Base-by-base conservation (phyloP, 2,113 vertebrate genomes). In the Spea multiplicata region DNA sequence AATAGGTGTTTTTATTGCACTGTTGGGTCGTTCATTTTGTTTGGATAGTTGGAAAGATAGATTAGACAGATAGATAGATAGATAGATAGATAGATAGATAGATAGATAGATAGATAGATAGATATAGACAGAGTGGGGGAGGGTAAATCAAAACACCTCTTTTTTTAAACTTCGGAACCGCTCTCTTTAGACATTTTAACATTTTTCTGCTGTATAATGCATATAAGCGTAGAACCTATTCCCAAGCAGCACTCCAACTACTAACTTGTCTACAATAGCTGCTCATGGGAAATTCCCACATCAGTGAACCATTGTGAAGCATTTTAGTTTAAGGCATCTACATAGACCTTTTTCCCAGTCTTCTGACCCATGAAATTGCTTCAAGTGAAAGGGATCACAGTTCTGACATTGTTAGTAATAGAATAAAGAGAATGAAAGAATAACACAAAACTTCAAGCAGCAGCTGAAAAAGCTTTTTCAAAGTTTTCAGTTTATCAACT, bases 371-470 rank as follows among this genome's bases (percentile, higher is more conserved):
- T 59, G 55, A 59, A 59, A 59, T 59, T 59, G 55, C 55, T 59
- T 59, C 55, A 59, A 59, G 55, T 59, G 55, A 59, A 59, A 59
- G 55, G 14, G 55, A 59, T 59, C 55, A 59, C 55, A 59, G 55
- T 59, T 59, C 55, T 13, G 3, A 59, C 55, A 59, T 59, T 12
- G 55, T 59, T 59, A 59, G 55, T 59, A 59, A 59, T 59, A 59
- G 55, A 59, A 59, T 59, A 59, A 13, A 59, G 12, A 59, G 55
- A 13, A 5, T 59, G 8, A 9, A 3, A 13, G 12, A 59, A 59
- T 13, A 59, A 10, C 50, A 53, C 50, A 53, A 8, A 53, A 12
- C 12, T 2, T 59, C 55, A 59, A 59, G 55, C 14, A 13, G 55
- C 6, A 59, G 55, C 55, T 59, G 14, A 59, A 59, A 59, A 13